These are phyloP conservation scores for Tylochromis polylepis DNA, from an alignment of 2,113 vertebrate species.

Conservation along the genomic window DNA sequence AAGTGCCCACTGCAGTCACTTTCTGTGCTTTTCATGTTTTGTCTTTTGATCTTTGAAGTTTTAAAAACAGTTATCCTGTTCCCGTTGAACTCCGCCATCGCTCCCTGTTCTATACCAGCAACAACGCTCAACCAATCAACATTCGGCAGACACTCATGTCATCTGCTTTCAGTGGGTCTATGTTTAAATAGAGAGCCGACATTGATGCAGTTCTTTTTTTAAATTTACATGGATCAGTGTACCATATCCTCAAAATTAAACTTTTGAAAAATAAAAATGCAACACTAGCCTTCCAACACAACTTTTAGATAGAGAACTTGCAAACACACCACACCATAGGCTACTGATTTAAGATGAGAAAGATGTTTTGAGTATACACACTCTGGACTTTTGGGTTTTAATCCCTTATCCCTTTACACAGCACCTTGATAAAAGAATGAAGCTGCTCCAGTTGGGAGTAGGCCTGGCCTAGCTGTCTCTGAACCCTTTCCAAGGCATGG, in stretches of 20 bases:
- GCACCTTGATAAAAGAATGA: conserved; percentile 81
- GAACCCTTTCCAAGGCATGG: conserved; percentile 75
- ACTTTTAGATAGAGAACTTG: background rate
- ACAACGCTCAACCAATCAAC: background rate
- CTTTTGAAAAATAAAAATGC: background rate
- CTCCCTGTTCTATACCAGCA: background rate
- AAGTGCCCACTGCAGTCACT: background rate
- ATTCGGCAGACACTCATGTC: background rate
- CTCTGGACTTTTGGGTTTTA: background rate
- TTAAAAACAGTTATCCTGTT: background rate
- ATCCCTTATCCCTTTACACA: conserved; percentile 10
- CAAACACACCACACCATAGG: background rate
- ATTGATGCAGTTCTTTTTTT: background rate
- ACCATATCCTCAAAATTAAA: background rate
- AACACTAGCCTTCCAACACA: background rate
- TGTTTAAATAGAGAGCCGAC: background rate
- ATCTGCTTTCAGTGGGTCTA: background rate
- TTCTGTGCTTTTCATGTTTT: background rate
- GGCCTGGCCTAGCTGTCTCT: conserved; percentile 74
- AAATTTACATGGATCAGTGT: background rate
- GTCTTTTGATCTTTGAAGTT: background rate
- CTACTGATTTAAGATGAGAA: background rate
- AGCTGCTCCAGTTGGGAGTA: conserved; percentile 81
- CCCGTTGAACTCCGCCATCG: background rate
- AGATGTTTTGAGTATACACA: background rate